These are phyloP conservation scores for Hydrotaea cyrtoneurina DNA, from an alignment of 2,888 invertebrate genomes.

Conservation along the genomic window DNA sequence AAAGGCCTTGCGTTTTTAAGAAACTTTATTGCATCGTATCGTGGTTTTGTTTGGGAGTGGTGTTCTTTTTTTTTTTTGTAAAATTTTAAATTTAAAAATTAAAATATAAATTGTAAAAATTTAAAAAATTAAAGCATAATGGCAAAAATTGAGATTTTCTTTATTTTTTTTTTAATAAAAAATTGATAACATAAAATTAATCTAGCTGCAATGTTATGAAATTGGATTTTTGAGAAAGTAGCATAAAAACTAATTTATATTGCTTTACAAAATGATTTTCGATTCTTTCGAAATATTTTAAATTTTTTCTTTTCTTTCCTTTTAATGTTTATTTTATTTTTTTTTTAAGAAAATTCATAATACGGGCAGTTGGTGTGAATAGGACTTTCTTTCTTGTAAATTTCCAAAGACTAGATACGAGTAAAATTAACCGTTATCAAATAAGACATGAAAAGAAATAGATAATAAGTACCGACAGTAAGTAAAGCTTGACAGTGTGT, in stretches of 20 bases:
- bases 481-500: background rate
- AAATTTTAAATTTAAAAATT: background rate
- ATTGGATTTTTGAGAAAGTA: background rate
- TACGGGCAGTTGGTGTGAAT: too few species aligned
- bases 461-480: too few species aligned
- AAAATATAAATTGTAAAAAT: background rate
- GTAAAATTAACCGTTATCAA: background rate
- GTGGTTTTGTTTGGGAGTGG: background rate
- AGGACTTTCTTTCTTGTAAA: background rate
- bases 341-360: too few species aligned
- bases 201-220: background rate
- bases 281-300: background rate
- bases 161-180: too few species aligned
- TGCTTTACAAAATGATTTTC: background rate
- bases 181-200: background rate
- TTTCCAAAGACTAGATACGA: conserved; percentile 20
- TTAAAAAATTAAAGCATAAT: conserved; percentile 48
- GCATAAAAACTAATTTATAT: background rate
- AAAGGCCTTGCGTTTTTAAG: conserved; percentile 42
- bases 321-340: background rate
- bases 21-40: conserved; percentile 50
- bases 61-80: background rate
- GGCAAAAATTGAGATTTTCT: conserved; percentile 44
- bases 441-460: background rate
- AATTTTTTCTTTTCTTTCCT: background rate